Evolutionary conservation across 2,797 vertebrate species (phyloP).

Genomic region (Lithobates pipiens): DNA sequence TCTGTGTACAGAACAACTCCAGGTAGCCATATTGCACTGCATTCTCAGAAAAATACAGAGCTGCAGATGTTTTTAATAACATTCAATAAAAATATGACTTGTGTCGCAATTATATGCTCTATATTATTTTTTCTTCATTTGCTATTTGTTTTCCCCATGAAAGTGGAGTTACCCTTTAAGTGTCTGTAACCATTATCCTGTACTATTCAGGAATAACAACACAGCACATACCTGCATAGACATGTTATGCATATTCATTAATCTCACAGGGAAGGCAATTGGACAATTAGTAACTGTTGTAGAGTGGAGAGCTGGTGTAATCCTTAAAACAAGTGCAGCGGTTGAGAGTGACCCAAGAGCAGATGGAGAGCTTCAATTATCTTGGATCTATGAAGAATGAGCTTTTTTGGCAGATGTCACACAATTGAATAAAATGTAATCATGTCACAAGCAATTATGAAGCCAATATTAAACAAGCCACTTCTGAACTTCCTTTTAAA

Average conservation of each 20-base stretch:
- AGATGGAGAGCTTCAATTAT: constrained; percentile 73
- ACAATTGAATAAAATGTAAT: constrained; percentile 72
- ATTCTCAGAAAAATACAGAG: too few species aligned
- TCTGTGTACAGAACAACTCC: too few species aligned
- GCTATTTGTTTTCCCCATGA: too few species aligned
- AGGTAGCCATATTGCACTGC: too few species aligned
- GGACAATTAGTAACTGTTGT: constrained; percentile 30
- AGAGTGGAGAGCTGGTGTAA: constrained; percentile 52
- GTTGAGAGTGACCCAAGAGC: constrained; percentile 68
- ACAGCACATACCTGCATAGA: constrained; percentile 2
- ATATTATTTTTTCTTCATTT: too few species aligned
- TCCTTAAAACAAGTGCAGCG: constrained; percentile 65
- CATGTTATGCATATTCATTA: background rate
- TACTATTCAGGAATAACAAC: background rate
- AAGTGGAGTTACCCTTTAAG: too few species aligned
- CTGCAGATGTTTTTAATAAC: too few species aligned
- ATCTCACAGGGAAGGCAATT: background rate
- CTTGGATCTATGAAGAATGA: constrained; percentile 67
- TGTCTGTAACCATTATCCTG: background rate
- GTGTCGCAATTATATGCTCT: too few species aligned
- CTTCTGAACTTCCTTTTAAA: constrained; percentile 57
- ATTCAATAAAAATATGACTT: too few species aligned
- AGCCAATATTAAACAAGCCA: constrained; percentile 68
- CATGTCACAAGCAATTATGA: constrained; percentile 69
- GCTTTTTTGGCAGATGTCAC: constrained; percentile 71